These are phyloP conservation scores for Dicentrarchus labrax DNA, from an alignment of 2,113 vertebrate species.

Conservation along the genomic window DNA sequence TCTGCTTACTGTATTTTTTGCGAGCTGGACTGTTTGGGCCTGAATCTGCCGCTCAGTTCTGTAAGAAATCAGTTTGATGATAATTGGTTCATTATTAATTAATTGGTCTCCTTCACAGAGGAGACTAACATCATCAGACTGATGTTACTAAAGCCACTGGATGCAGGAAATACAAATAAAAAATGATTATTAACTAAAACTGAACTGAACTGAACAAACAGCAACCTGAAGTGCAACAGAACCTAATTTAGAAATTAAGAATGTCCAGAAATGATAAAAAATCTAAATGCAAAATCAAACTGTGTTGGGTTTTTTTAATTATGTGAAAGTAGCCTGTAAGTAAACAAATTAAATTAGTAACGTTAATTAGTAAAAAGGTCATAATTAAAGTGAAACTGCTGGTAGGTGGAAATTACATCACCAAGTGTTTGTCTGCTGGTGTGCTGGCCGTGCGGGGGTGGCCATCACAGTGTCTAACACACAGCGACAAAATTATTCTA, in stretches of 20 bases:
- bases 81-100: no score
- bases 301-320: no score
- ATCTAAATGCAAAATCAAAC: background rate
- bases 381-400: no score
- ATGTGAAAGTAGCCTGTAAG: no score
- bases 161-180: background rate
- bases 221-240: background rate
- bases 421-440: no score
- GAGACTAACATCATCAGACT: conserved; percentile 20
- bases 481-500: no score
- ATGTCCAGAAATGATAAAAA: background rate
- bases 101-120: background rate
- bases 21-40: conserved; percentile 6
- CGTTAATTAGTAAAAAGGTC: no score
- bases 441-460: no score
- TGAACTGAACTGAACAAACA: background rate
- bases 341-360: no score
- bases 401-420: no score
- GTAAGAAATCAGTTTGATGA: background rate
- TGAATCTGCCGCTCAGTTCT: background rate
- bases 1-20: background rate
- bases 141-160: background rate
- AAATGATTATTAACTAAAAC: background rate
- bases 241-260: background rate
- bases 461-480: no score